Evolutionary conservation across 2,888 invertebrate genomes (phyloP).

Genomic region (Torymus texanus): DNA sequence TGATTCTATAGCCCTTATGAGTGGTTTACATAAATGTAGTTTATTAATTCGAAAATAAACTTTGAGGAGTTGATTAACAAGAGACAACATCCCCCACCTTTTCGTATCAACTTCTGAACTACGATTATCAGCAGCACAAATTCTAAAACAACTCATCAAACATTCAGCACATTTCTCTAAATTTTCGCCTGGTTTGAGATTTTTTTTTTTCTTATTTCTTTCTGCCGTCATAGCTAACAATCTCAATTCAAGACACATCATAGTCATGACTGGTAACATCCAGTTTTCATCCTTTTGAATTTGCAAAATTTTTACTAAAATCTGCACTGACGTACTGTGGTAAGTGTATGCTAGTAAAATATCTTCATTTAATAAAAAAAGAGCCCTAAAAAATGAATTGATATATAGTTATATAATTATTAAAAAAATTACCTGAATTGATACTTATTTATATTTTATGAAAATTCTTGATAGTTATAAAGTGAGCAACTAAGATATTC

Average conservation of each 20-base stretch:
- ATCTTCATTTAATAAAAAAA: constrained; percentile 76
- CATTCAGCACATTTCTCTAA: constrained; percentile 96
- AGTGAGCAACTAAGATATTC: too few relatives aligned
- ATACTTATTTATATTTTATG: too few relatives aligned
- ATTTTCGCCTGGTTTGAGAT: constrained; percentile 81
- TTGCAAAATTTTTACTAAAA: too few relatives aligned
- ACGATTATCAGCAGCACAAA: constrained; percentile 95
- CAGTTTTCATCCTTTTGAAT: constrained; percentile 99
- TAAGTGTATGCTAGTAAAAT: constrained; percentile 83
- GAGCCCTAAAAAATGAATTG: constrained; percentile 73
- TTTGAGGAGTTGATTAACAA: constrained; percentile 98
- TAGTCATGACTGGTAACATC: constrained; percentile 95
- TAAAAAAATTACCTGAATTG: too few relatives aligned
- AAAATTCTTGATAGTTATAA: too few relatives aligned
- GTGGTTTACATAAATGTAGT: constrained; percentile 91
- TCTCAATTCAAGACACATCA: constrained; percentile 91
- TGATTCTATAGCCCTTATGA: constrained; percentile 97
- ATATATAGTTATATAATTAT: background rate
- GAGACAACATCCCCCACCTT: constrained; percentile 94
- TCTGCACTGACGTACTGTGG: constrained; percentile 86
- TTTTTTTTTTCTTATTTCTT: constrained; percentile 75
- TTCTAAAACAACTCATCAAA: constrained; percentile 93
- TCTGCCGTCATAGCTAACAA: constrained; percentile 90
- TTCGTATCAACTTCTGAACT: constrained; percentile 94
- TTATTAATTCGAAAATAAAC: constrained; percentile 96